phyloP scores from a whole-genome alignment of 2,797 vertebrate genomes.

The Poeciliopsis infans region DNA sequence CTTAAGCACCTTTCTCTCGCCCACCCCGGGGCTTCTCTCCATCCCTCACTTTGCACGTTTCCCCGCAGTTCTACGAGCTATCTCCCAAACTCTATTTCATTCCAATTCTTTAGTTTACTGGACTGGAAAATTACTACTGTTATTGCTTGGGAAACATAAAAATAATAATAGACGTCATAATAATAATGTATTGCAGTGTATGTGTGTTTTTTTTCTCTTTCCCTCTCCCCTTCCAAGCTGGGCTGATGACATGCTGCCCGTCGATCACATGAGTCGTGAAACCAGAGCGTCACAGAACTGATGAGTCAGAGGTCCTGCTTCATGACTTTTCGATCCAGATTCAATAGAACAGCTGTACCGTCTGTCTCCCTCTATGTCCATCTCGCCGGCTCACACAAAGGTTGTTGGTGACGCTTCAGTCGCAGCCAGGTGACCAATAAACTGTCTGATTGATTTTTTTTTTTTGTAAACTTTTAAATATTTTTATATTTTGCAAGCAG shows the following conservation, averaged over 20 bases:
- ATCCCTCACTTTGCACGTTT: conserved; percentile 33
- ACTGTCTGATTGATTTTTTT: conserved; percentile 14
- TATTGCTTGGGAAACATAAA: conserved; percentile 17
- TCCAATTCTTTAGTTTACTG: conserved; percentile 34
- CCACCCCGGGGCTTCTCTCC: conserved; percentile 5
- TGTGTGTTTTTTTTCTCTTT: background rate
- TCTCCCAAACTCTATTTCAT: conserved; percentile 38
- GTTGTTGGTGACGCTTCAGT: conserved; percentile 67
- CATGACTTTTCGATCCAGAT: conserved; percentile 77
- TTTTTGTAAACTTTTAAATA: background rate
- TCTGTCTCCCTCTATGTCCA: conserved; percentile 51
- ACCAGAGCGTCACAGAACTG: conserved; percentile 75
- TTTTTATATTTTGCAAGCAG: background rate
- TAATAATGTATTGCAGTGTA: conserved; percentile 11
- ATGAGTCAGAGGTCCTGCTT: conserved; percentile 82
- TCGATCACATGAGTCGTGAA: conserved; percentile 71
- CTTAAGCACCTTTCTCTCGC: conserved; percentile 20
- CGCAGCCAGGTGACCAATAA: conserved; percentile 53
- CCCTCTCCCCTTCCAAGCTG: conserved; percentile 17
- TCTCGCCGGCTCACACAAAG: conserved; percentile 41
- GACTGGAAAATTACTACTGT: conserved; percentile 47
- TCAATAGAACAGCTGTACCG: conserved; percentile 79
- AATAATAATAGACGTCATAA: background rate
- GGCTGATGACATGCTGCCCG: conserved; percentile 61
- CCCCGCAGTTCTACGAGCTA: conserved; percentile 1